Evolutionary conservation across 2,888 invertebrate genomes (phyloP).

Genomic region (Heliconius ethilla): DNA sequence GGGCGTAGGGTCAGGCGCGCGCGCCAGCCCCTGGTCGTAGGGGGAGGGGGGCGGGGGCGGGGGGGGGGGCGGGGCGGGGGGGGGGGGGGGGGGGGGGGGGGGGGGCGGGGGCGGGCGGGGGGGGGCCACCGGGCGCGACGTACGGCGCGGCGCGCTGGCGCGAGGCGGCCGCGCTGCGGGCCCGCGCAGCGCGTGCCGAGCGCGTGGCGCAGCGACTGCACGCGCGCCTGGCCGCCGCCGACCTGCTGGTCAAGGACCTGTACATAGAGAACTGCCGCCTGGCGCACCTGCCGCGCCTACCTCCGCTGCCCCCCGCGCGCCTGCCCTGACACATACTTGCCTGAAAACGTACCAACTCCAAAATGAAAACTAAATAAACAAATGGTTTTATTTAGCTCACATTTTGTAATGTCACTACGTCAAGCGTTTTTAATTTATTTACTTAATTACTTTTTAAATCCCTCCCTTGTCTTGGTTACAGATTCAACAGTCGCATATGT

Average conservation of each 20-base stretch:
- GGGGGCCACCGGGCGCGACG: conserved; percentile 75
- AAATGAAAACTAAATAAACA: too few relatives aligned
- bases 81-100: too few relatives aligned
- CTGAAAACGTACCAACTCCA: too few relatives aligned
- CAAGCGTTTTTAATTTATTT: too few relatives aligned
- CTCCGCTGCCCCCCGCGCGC: conserved; percentile 67
- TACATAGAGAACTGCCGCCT: conserved; percentile 93
- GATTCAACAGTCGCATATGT: too few relatives aligned
- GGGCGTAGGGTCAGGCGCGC: conserved; percentile 83
- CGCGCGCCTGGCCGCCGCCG: conserved; percentile 73
- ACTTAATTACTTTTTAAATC: too few relatives aligned
- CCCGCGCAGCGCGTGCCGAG: conserved; percentile 85
- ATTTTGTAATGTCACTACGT: too few relatives aligned
- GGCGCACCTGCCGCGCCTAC: conserved; percentile 64
- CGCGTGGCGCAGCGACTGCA: conserved; percentile 84
- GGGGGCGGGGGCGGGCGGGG: too few relatives aligned
- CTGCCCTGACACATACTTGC: conserved; percentile 77
- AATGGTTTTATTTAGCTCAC: too few relatives aligned
- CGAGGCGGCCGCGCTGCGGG: conserved; percentile 52
- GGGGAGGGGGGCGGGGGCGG: conserved; percentile 84
- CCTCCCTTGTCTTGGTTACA: too few relatives aligned
- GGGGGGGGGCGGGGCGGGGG: too few relatives aligned
- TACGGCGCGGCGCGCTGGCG: conserved; percentile 81
- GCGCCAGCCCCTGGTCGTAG: too few relatives aligned
- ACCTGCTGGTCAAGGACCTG: conserved; percentile 84